These are phyloP conservation scores for Rotaria socialis DNA, from an alignment of 2,888 invertebrate species.

Conservation along the genomic window DNA sequence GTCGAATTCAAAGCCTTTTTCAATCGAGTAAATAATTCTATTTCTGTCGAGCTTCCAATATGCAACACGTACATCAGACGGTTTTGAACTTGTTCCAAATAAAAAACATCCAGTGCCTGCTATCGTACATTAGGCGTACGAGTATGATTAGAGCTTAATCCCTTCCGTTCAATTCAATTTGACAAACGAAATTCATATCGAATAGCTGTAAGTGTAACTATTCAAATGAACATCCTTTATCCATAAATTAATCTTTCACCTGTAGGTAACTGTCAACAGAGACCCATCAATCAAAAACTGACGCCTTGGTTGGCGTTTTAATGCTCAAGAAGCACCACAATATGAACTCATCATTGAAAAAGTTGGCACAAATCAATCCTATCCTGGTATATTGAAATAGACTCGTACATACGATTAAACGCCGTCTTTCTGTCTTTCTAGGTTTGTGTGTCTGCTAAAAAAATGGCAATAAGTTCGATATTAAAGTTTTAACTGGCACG, in stretches of 20 bases:
- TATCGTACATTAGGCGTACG: neutral
- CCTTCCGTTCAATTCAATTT: too few relatives aligned
- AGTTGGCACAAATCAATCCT: neutral
- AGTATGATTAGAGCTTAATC: neutral
- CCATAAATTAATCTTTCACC: neutral
- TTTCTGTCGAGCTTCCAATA: neutral
- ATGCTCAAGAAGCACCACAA: neutral
- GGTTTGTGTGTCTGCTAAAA: neutral
- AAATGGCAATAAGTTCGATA: neutral
- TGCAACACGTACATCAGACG: neutral
- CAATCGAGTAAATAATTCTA: neutral
- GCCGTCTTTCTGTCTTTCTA: neutral
- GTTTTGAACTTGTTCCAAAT: neutral
- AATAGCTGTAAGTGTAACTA: neutral
- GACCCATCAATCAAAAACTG: too few relatives aligned
- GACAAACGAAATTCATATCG: too few relatives aligned
- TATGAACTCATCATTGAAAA: conserved; percentile 9
- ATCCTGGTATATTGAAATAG: neutral
- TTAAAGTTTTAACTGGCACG: conserved; percentile 33
- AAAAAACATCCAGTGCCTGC: neutral
- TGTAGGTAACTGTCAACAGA: too few relatives aligned
- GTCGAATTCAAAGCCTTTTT: neutral
- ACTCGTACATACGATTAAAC: too few relatives aligned
- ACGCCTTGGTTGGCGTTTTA: neutral
- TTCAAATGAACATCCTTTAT: neutral